Evolutionary conservation across 2,113 vertebrate species (phyloP).

Genomic region (Mus spicilegus): DNA sequence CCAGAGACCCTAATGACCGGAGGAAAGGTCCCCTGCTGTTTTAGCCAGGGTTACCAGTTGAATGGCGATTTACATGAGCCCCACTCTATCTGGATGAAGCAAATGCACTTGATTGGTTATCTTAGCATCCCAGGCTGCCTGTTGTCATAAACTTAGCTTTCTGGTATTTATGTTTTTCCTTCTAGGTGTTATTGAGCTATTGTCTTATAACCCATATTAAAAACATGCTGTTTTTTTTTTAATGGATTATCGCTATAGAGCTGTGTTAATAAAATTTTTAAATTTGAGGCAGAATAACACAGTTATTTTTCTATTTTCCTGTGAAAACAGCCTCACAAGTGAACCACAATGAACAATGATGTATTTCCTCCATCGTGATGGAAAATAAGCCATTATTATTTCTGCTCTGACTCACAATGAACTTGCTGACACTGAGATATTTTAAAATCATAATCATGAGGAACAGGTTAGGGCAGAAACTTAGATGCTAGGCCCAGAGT

Average conservation of each 20-base stretch:
- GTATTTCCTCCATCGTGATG: conserved; percentile 97
- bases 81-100: conserved; percentile 60
- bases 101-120: conserved; percentile 75
- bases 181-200: conserved; percentile 77
- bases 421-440: conserved; percentile 90
- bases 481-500: conserved; percentile 83
- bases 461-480: conserved; percentile 89
- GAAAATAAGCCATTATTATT: conserved; percentile 98
- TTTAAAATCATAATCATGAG: conserved; percentile 88
- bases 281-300: conserved; percentile 85
- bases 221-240: conserved; percentile 82
- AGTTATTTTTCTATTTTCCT: conserved; percentile 99
- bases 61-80: conserved; percentile 45
- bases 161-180: conserved; percentile 81
- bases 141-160: conserved; percentile 76
- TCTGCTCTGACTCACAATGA: conserved; percentile 92
- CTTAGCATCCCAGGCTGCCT: conserved; percentile 81
- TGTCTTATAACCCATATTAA: conserved; percentile 83
- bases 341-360: conserved; percentile 97
- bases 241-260: conserved; percentile 82
- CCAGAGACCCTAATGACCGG: background rate
- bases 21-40: conserved; percentile 11
- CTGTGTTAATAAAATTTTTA: conserved; percentile 88
- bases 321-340: conserved; percentile 91
- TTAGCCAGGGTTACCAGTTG: conserved; percentile 42